These are phyloP conservation scores for Rhyzopertha dominica DNA, from an alignment of 1,140 invertebrate genomes.

Conservation along the genomic window DNA sequence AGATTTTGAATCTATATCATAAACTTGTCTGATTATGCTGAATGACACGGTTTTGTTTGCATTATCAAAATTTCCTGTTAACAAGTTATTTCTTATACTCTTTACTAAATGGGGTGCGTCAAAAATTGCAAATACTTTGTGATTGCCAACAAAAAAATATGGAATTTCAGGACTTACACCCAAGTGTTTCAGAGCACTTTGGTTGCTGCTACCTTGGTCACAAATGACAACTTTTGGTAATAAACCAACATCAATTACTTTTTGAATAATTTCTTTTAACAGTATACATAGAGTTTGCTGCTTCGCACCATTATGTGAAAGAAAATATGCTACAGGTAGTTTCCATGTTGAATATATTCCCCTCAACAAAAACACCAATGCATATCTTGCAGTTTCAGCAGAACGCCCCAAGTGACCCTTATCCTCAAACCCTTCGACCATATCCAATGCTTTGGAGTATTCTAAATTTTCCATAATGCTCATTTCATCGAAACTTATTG, in stretches of 20 bases:
- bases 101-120: too few species aligned
- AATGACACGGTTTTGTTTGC: too few species aligned
- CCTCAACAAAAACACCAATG: constrained; percentile 9
- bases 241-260: background rate
- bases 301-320: background rate
- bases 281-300: background rate
- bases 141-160: too few species aligned
- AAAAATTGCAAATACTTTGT: too few species aligned
- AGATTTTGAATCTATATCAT: too few species aligned
- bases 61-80: too few species aligned
- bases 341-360: too few species aligned
- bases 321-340: background rate
- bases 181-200: too few species aligned
- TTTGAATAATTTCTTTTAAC: background rate
- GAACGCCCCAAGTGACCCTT: constrained; percentile 9
- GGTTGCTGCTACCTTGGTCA: constrained; percentile 1
- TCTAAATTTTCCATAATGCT: constrained; percentile 2
- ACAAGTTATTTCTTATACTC: too few species aligned
- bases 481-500: constrained; percentile 14
- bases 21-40: too few species aligned
- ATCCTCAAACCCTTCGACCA: constrained; percentile 17
- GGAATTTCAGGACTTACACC: too few species aligned
- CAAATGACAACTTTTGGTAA: background rate
- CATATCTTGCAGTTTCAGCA: constrained; percentile 3
- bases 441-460: constrained; percentile 6